phyloP scores from a whole-genome alignment of 2,113 vertebrate species.

The Petrocephalus microphthalmus region DNA sequence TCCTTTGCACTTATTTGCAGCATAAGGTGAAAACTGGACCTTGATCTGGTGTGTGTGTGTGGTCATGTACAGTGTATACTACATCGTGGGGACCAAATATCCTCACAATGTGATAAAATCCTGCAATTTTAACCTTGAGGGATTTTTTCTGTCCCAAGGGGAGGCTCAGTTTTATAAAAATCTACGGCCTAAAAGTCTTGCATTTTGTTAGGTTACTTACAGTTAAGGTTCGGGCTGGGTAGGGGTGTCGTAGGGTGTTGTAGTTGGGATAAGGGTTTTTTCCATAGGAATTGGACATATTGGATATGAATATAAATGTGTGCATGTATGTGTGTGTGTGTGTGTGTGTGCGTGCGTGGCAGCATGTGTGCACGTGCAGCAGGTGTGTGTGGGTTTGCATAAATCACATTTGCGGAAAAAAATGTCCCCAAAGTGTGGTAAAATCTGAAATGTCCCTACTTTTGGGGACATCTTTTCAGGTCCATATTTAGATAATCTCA shows the following conservation, averaged over 20 bases:
- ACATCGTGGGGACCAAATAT: neutral
- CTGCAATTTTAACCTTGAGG: neutral
- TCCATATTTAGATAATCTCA: too few species aligned
- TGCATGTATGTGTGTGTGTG: neutral
- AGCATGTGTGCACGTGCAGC: neutral
- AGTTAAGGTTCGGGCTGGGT: neutral
- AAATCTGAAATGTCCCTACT: too few species aligned
- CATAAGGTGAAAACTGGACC: constrained; percentile 24
- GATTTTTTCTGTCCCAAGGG: neutral
- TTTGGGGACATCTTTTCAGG: too few species aligned
- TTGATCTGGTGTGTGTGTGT: neutral
- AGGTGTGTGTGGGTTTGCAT: too few species aligned
- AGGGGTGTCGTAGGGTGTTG: neutral
- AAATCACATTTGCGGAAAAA: too few species aligned
- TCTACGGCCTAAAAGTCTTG: neutral
- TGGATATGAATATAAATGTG: neutral
- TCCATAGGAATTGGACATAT: neutral
- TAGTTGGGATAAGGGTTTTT: neutral
- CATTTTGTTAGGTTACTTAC: neutral
- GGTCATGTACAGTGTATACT: neutral
- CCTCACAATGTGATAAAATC: neutral
- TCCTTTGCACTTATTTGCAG: constrained; percentile 20
- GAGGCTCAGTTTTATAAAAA: neutral
- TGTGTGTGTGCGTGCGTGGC: neutral
- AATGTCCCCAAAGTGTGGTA: too few species aligned